Percentiles rank a stretch among this genome's conserved stretches.
phyloP scores from a whole-genome alignment of 1,140 invertebrate species.

The Dendrolimus punctatus region DNA sequence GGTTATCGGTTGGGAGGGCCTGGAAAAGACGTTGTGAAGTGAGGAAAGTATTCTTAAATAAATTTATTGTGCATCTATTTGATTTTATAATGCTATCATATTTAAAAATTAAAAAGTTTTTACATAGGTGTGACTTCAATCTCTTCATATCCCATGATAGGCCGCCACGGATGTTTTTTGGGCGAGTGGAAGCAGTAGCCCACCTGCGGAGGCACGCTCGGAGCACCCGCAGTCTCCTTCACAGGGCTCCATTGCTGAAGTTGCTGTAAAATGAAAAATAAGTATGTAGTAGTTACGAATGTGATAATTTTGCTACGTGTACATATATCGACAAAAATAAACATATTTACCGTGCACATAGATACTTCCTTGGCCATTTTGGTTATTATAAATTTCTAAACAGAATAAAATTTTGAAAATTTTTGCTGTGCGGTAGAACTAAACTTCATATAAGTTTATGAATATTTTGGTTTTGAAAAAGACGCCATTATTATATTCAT shows the following conservation, averaged over 20 bases:
- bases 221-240: slow-evolving; percentile 48
- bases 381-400: slow-evolving; percentile 13
- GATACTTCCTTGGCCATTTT: slow-evolving; percentile 62
- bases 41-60: too few species aligned
- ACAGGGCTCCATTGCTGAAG: slow-evolving; percentile 75
- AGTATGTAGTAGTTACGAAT: slow-evolving; percentile 3
- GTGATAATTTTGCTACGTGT: too few species aligned
- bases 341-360: slow-evolving; percentile 55
- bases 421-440: slow-evolving; percentile 6
- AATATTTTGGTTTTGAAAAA: too few species aligned
- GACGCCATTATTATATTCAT: too few species aligned
- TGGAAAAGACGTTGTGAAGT: slow-evolving; percentile 29
- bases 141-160: slow-evolving; percentile 83
- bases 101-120: slow-evolving; percentile 14
- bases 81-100: too few species aligned
- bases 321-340: neutral
- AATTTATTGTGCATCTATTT: too few species aligned
- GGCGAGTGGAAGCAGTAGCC: slow-evolving; percentile 73
- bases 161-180: slow-evolving; percentile 81
- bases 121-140: slow-evolving; percentile 80
- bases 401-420: slow-evolving; percentile 9
- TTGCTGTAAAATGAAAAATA: slow-evolving; percentile 67
- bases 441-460: slow-evolving; percentile 8
- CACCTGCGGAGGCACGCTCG: slow-evolving; percentile 50
- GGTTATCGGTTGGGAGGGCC: slow-evolving; percentile 79